Percentiles rank a stretch among this genome's conserved stretches.
Conservation (phyloP, 2,888 invertebrate genomes). For the Dryocosmus kuriphilus region DNA sequence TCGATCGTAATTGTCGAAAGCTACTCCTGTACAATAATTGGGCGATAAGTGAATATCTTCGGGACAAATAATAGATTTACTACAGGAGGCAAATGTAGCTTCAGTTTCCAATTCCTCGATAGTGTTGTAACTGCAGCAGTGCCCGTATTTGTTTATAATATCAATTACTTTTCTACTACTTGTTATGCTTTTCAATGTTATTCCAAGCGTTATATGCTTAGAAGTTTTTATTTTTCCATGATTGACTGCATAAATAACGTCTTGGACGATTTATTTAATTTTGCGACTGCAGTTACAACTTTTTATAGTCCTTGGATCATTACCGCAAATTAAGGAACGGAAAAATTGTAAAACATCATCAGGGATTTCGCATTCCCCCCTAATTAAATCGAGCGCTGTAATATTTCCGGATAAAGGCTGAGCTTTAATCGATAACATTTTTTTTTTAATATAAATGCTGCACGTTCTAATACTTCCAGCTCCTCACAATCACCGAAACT, state of each 20-base stretch:
- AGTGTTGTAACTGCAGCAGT: too few species aligned
- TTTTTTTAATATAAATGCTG: slow-evolving; percentile 40
- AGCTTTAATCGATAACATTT: slow-evolving; percentile 36
- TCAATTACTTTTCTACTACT: too few species aligned
- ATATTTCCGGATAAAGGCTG: slow-evolving; percentile 22
- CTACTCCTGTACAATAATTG: too few species aligned
- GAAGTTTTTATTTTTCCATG: slow-evolving; percentile 45
- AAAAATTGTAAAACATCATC: too few species aligned
- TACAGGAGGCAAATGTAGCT: too few species aligned
- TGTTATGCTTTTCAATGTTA: too few species aligned
- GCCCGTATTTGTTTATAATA: too few species aligned
- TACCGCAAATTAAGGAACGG: slow-evolving; percentile 29
- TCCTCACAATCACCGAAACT: slow-evolving; percentile 40
- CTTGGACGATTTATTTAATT: slow-evolving; percentile 41
- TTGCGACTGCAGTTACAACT: slow-evolving; percentile 27
- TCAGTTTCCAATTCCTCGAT: slow-evolving; percentile 54
- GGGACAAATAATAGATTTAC: too few species aligned
- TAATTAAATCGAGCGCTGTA: too few species aligned
- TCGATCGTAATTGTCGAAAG: too few species aligned
- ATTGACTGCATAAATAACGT: slow-evolving; percentile 44
- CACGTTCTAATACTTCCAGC: slow-evolving; percentile 40
- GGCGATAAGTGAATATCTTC: too few species aligned
- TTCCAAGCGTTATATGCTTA: slow-evolving; percentile 47
- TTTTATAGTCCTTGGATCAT: slow-evolving; percentile 35
- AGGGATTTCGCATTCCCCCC: too few species aligned